These are phyloP conservation scores for Latrodectus elegans DNA, from an alignment of 2,888 invertebrate species.

Conservation along the genomic window DNA sequence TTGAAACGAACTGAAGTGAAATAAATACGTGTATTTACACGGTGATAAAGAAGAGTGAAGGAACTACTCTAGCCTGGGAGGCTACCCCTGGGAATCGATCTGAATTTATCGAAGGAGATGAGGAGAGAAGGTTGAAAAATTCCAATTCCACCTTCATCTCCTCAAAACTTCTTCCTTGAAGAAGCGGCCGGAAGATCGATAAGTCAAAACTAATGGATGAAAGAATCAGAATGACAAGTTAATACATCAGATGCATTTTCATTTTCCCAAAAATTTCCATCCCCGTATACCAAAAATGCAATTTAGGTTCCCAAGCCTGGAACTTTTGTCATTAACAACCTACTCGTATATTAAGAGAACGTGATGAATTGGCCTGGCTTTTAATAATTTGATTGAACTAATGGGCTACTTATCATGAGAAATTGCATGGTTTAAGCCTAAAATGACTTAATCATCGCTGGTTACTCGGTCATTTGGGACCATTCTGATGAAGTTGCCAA, in stretches of 20 bases:
- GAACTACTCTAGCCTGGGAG: too few species aligned
- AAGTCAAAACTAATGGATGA: not conserved
- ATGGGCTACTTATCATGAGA: too few species aligned
- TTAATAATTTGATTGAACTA: too few species aligned
- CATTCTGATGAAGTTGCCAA: too few species aligned
- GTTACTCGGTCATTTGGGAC: too few species aligned
- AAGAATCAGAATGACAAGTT: conserved; percentile 3
- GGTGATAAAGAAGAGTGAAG: too few species aligned
- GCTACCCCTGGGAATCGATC: not conserved
- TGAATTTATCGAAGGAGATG: not conserved
- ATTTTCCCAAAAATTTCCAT: not conserved
- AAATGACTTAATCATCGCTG: too few species aligned
- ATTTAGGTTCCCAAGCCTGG: not conserved
- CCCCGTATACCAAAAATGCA: not conserved
- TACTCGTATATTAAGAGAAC: too few species aligned
- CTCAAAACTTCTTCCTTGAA: not conserved
- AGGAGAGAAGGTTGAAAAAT: not conserved
- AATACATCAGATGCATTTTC: not conserved
- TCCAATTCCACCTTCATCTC: not conserved
- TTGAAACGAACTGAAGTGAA: too few species aligned
- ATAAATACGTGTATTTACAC: too few species aligned
- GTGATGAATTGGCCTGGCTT: too few species aligned
- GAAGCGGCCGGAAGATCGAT: not conserved
- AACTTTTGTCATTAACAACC: not conserved
- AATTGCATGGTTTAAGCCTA: too few species aligned